Conservation (phyloP, 1,140 invertebrate genomes). For the Drosophila navojoa region DNA sequence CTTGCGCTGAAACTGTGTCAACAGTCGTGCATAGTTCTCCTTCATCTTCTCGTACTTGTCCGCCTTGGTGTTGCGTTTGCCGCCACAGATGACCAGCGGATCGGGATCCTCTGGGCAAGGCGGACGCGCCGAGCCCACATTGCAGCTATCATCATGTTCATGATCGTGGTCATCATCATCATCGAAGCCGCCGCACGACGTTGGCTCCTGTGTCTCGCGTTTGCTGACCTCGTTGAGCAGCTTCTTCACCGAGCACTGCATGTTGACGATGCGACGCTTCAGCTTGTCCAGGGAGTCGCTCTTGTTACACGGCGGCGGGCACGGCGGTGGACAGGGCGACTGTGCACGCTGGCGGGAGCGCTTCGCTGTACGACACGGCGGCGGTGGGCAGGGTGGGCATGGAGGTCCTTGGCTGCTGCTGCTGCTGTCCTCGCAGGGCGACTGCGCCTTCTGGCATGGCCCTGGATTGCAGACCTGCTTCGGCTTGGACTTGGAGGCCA, state of each 20-base stretch:
- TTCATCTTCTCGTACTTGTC: conserved; percentile 78
- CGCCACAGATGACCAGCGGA: conserved; percentile 69
- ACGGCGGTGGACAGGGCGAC: conserved; percentile 13
- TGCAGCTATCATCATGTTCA: conserved; percentile 18
- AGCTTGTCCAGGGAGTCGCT: conserved; percentile 69
- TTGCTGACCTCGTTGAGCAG: conserved; percentile 65
- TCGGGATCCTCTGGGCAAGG: conserved; percentile 68
- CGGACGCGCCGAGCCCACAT: not conserved
- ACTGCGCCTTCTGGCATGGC: conserved; percentile 10
- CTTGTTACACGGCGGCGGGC: conserved; percentile 23
- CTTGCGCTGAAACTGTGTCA: conserved; percentile 74
- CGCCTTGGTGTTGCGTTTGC: conserved; percentile 72
- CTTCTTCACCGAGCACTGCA: conserved; percentile 71
- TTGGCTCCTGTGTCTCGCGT: conserved; percentile 43
- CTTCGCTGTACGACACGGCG: not conserved
- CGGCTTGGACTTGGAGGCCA: conserved; percentile 46
- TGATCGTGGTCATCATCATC: conserved; percentile 23
- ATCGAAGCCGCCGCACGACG: conserved; percentile 11
- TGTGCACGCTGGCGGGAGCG: conserved; percentile 8
- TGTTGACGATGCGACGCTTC: conserved; percentile 63
- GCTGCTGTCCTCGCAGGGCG: conserved; percentile 35
- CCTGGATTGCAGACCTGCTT: conserved; percentile 50
- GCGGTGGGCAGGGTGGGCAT: not conserved
- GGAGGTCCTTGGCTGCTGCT: conserved; percentile 38
- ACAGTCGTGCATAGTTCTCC: conserved; percentile 74